phyloP scores from a whole-genome alignment of 2,888 invertebrate species.

The Eulithis testata region DNA sequence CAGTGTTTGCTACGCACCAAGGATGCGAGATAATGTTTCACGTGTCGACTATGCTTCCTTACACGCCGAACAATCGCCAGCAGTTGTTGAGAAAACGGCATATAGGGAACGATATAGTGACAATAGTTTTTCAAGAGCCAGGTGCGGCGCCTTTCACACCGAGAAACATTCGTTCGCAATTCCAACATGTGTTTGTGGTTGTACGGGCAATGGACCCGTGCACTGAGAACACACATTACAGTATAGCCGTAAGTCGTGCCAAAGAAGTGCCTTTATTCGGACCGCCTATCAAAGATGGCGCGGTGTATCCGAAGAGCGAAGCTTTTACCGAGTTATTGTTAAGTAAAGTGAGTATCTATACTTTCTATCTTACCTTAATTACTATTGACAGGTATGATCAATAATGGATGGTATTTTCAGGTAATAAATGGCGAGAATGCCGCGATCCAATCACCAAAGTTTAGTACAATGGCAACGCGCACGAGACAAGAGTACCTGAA shows the following conservation, averaged over 20 bases:
- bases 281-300: conserved; percentile 95
- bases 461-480: conserved; percentile 97
- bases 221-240: conserved; percentile 95
- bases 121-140: conserved; percentile 97
- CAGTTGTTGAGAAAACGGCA: conserved; percentile 97
- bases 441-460: conserved; percentile 97
- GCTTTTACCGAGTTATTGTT: conserved; percentile 97
- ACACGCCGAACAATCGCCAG: conserved; percentile 97
- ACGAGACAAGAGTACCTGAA: conserved; percentile 98
- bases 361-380: no score
- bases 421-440: conserved; percentile 98
- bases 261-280: conserved; percentile 98
- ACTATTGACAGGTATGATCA: background rate
- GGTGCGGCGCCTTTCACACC: conserved; percentile 97
- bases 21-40: conserved; percentile 98
- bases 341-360: conserved; percentile 87
- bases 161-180: conserved; percentile 96
- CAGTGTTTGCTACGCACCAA: conserved; percentile 95
- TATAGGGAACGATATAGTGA: conserved; percentile 99
- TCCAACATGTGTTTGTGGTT: conserved; percentile 98
- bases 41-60: conserved; percentile 98
- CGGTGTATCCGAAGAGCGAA: conserved; percentile 94
- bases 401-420: conserved; percentile 49
- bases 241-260: conserved; percentile 90
- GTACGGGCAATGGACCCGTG: conserved; percentile 95